These are phyloP conservation scores for Melitaea athalia DNA, from an alignment of 2,888 invertebrate genomes.

Conservation along the genomic window DNA sequence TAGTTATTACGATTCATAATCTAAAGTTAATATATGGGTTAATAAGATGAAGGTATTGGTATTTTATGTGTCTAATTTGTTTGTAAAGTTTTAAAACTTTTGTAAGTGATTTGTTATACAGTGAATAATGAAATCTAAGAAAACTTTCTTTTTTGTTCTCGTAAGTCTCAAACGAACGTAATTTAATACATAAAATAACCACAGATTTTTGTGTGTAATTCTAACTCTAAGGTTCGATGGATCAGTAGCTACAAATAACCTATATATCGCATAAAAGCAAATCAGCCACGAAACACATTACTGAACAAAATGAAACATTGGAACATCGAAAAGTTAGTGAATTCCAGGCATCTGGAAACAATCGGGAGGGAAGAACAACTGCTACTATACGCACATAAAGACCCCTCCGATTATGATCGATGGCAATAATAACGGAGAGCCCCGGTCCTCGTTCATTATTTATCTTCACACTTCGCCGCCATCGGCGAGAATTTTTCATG, in stretches of 20 bases:
- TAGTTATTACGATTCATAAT: no score
- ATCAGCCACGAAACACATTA: conserved; percentile 4
- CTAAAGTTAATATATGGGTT: no score
- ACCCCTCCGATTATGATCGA: conserved; percentile 58
- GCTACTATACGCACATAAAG: conserved; percentile 33
- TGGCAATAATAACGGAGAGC: conserved; percentile 62
- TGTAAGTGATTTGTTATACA: no score
- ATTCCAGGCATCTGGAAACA: conserved; percentile 30
- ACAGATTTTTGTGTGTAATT: not conserved
- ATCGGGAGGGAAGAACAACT: conserved; percentile 27
- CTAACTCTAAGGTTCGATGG: not conserved
- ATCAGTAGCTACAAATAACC: not conserved
- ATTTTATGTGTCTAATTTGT: no score
- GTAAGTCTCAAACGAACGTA: not conserved
- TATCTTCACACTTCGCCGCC: conserved; percentile 66
- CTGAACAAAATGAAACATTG: not conserved
- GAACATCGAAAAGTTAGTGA: conserved; percentile 12
- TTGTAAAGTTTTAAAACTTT: no score
- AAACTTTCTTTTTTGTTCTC: no score
- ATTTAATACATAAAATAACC: not conserved
- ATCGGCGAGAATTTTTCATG: conserved; percentile 64
- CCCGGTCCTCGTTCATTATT: conserved; percentile 63
- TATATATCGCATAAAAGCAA: conserved; percentile 11
- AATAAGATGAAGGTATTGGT: no score
- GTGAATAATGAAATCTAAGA: no score